Base-by-base conservation (phyloP, 92 coral and sea anemone genomes). In the Porites lobata region DNA sequence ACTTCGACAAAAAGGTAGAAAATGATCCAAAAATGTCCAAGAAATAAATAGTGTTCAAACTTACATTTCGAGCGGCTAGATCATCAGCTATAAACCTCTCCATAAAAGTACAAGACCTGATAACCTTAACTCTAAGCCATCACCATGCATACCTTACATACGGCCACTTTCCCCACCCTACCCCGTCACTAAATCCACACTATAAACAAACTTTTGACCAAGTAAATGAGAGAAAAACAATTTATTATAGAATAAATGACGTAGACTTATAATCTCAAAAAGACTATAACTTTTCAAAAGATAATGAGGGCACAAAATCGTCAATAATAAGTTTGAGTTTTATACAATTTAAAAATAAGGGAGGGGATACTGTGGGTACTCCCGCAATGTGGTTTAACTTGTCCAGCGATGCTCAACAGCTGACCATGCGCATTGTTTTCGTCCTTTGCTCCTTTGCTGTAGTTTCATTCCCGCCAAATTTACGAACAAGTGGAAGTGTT, bases 31-130 rank as follows among this genome's bases (percentile, higher is more conserved):
- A 56, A 56, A 56, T 56, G 61, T 3, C 5, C 47, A 0, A 38
- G 47, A 56, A 9, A 56, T n/a, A 15, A 10, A 29, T 32, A 12
- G 19, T 14, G 15, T 4, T 29, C 51, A 52, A 0, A 86, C 93
- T 59, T 51, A 92, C 95, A 68, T 92, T 92, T 79, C 95, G 85
- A 59, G 95, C 84, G 19, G 95, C 95, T 21, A 90, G 79, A 12
- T 90, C 93, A n/a, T 89, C 95, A 5, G 92, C 93, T 50, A 22
- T 63, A 62, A 63, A 51, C 80, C 78, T 83, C 7, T 88, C 91
- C 91, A 88, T 88, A 47, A 53, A 69, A 70, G 47, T 38, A 38
- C 47, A 3, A 38, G 0, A 38, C 47, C 47, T 38, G 47, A 38
- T 38, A 38, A 38, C 0, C 47, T 38, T 38, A 38, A 38, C 47